Evolutionary conservation across 2,888 invertebrate genomes (phyloP), one percentile per base, ranked within the genome.

Genomic region (Amorpha juglandis): DNA sequence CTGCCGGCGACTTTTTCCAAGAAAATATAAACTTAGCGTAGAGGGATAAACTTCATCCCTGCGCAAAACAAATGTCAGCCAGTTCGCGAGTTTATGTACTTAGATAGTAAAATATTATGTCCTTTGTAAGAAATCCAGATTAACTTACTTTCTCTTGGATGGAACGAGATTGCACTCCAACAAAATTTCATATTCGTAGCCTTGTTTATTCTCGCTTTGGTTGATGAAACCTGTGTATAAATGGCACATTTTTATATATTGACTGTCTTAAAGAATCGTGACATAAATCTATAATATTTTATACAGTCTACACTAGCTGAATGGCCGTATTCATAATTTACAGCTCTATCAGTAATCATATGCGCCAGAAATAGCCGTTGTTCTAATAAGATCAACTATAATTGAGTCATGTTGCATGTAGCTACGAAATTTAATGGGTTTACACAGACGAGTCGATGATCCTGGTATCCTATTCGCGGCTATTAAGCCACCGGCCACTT

Each of bases 401-500:
- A 53, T 38, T 58, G 19, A 42, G 19, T 58, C 11, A 19, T 38
- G 19, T 58, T n/a, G 50, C 45, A 45, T 12, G 45, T 45, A 58
- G 38, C 19, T 19, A 38, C 9, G 38, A 16, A 11, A 42, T 42
- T 9, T 42, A 9, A 3, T 33, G 33, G 33, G n/a, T 38, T 0
- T 42, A 42, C 16, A 35, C 38, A 58, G 11, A 6, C 38, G 11
- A 38, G 33, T 33, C 7, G 63, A 33, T 52, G 52, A 66, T 47
- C 53, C 52, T 14, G 53, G 35, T 47, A 35, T 69, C 66, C 72
- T 74, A 77, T 74, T 71, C 71, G 70, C 51, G 69, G 66, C 69
- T 74, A 76, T 81, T 80, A 81, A 82, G 82, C 84, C 81, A 84
- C 79, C 75, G 81, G 75, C 74, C 76, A 81, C 77, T 81, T 81